Evolutionary conservation across 2,113 vertebrate species (phyloP).

Genomic region (Clarias macrocephalus): DNA sequence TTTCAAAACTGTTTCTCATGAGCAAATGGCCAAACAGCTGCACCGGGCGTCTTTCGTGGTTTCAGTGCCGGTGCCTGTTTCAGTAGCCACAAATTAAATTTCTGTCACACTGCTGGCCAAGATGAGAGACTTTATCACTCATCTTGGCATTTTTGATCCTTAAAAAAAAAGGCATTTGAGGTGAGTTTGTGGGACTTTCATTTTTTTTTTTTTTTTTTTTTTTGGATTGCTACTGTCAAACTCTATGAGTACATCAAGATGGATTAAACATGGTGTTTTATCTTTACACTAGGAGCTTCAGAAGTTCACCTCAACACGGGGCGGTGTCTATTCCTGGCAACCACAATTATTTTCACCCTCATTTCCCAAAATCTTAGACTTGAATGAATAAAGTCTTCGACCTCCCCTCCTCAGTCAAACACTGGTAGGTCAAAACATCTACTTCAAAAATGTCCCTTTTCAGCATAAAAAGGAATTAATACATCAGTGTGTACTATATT

Average conservation of each 20-base stretch:
- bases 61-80: constrained; percentile 13
- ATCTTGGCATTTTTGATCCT: not conserved
- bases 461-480: not conserved
- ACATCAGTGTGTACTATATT: not conserved
- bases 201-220: not conserved
- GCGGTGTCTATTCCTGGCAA: not conserved
- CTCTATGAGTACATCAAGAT: not conserved
- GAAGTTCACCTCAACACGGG: too few relatives aligned
- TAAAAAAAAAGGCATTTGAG: not conserved
- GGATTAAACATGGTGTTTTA: not conserved
- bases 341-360: not conserved
- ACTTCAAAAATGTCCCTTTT: not conserved
- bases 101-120: constrained; percentile 26
- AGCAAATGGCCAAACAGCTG: constrained; percentile 32
- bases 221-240: not conserved
- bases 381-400: not conserved
- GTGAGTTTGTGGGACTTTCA: not conserved
- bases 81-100: constrained; percentile 29
- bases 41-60: constrained; percentile 25
- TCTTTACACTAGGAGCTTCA: not conserved
- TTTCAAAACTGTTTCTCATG: constrained; percentile 33
- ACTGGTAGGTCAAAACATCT: not conserved
- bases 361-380: not conserved
- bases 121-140: constrained; percentile 4
- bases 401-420: not conserved